These are phyloP conservation scores for Amphibalanus amphitrite DNA, from an alignment of 1,140 invertebrate species.

Conservation along the genomic window DNA sequence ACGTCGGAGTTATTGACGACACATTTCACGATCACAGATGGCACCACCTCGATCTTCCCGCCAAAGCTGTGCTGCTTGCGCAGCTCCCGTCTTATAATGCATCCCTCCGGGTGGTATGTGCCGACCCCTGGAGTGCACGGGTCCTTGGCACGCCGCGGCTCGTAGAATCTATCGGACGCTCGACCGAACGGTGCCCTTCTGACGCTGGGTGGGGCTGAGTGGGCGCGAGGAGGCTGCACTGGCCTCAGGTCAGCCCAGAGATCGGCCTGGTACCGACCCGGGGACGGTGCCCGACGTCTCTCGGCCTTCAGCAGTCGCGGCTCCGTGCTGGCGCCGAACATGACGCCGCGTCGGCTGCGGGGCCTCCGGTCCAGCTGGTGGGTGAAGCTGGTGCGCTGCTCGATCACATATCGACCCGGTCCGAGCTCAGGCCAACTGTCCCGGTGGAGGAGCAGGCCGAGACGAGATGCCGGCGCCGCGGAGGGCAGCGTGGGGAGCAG, in stretches of 20 bases:
- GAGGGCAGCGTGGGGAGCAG: neutral
- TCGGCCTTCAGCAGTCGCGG: neutral
- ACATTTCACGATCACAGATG: neutral
- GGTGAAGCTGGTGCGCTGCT: neutral
- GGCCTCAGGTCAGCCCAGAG: neutral
- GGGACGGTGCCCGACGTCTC: neutral
- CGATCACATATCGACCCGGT: neutral
- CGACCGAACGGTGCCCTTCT: neutral
- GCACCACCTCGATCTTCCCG: neutral
- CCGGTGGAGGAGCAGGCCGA: neutral
- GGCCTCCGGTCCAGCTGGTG: neutral
- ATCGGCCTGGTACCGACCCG: neutral
- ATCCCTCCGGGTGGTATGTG: neutral
- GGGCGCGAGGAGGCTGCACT: neutral
- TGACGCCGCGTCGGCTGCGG: neutral
- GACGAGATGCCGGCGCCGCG: too few relatives aligned
- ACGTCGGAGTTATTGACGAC: neutral
- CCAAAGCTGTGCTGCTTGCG: neutral
- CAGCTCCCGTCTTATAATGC: neutral
- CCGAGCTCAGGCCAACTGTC: neutral
- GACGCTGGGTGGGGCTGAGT: too few relatives aligned
- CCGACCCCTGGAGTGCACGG: neutral
- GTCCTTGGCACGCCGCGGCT: neutral
- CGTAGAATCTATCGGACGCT: neutral
- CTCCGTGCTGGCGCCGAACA: constrained; percentile 1